phyloP scores from a whole-genome alignment of 2,113 vertebrate species.

The Uropsilus gracilis region DNA sequence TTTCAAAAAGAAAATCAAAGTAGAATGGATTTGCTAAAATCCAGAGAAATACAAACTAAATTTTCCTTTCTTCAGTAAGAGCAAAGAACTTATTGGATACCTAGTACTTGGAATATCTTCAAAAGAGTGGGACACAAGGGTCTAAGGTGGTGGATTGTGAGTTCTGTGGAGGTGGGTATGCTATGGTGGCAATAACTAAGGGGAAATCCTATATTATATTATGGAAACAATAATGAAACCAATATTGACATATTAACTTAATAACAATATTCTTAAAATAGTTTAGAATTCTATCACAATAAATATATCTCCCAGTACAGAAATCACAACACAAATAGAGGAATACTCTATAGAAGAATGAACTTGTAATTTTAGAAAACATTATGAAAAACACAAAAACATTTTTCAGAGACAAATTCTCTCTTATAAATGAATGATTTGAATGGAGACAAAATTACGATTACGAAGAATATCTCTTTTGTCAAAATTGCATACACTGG shows the following conservation, averaged over 20 bases:
- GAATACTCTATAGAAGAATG: background rate
- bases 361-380: background rate
- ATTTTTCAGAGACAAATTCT: background rate
- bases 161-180: too few relatives aligned
- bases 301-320: background rate
- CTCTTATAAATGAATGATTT: background rate
- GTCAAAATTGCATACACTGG: background rate
- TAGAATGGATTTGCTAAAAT: background rate
- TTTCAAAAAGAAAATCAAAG: background rate
- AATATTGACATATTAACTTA: too few relatives aligned
- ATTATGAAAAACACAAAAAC: background rate
- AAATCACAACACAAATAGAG: background rate
- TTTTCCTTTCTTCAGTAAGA: background rate
- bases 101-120: background rate
- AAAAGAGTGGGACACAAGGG: background rate
- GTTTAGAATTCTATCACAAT: background rate
- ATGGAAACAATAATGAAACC: too few relatives aligned
- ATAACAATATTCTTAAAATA: background rate
- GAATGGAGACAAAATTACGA: background rate
- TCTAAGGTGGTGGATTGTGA: too few relatives aligned
- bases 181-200: too few relatives aligned
- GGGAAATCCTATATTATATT: too few relatives aligned
- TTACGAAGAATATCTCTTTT: background rate
- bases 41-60: background rate
- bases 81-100: background rate